phyloP scores from a whole-genome alignment of 2,797 vertebrate genomes.

The Lepus oiostolus region DNA sequence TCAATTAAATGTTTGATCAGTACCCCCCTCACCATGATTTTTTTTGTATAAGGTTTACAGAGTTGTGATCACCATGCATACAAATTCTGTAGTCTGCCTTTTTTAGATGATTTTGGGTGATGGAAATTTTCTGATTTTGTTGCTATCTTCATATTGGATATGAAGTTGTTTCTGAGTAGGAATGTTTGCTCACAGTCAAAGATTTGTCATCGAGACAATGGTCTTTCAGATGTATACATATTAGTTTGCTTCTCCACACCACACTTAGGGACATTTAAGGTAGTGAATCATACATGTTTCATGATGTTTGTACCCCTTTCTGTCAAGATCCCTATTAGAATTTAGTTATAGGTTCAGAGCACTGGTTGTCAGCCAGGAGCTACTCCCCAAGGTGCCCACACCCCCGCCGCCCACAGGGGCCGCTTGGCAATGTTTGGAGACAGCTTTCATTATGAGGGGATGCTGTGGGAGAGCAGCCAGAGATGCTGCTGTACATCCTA shows the following conservation, averaged over 20 bases:
- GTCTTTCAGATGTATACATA: neutral
- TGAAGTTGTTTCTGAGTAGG: neutral
- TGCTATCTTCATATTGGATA: neutral
- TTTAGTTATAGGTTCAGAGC: neutral
- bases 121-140: neutral
- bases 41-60: neutral
- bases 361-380: neutral
- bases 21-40: neutral
- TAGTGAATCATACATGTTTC: neutral
- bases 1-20: neutral
- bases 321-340: neutral
- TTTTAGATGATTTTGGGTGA: neutral
- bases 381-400: neutral
- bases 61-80: neutral
- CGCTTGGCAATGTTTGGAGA: neutral
- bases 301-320: conserved; percentile 38
- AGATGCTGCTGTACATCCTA: neutral
- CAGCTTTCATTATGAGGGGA: neutral
- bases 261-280: neutral
- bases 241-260: neutral
- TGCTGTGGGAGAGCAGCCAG: neutral
- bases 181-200: neutral
- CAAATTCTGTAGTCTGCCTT: neutral
- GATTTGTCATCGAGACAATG: neutral
- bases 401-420: neutral